Conservation (phyloP, 1,140 invertebrate genomes). For the Halesus radiatus region DNA sequence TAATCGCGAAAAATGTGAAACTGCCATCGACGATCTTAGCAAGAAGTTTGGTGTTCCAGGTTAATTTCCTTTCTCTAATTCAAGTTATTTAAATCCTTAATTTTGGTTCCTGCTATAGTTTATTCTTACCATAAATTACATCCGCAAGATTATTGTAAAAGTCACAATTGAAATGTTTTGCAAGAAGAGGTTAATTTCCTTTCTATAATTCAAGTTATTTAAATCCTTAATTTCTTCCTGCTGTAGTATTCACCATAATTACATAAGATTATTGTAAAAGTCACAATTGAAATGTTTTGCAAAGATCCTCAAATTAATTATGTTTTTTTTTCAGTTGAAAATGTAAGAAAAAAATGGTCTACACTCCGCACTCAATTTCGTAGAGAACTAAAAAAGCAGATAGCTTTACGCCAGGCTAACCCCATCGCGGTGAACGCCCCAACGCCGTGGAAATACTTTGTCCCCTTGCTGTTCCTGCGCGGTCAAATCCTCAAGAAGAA, state of each 20-base stretch:
- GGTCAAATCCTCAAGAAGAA: conserved; percentile 11
- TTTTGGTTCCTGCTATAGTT: not conserved
- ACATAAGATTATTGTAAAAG: not conserved
- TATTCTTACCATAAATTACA: not conserved
- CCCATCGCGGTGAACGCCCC: conserved; percentile 5
- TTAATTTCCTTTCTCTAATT: not conserved
- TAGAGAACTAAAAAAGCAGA: conserved; percentile 28
- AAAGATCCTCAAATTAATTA: not conserved
- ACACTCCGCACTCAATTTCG: conserved; percentile 34
- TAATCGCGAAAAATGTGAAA: conserved; percentile 12
- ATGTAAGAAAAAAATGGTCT: conserved; percentile 33
- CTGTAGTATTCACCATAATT: not conserved
- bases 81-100: not conserved
- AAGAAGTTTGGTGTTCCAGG: conserved; percentile 32
- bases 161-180: not conserved
- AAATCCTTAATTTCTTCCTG: not conserved
- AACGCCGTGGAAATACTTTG: conserved; percentile 36
- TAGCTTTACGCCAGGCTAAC: not conserved
- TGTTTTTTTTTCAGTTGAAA: conserved; percentile 23
- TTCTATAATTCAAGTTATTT: too few species aligned
- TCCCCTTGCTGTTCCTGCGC: conserved; percentile 21
- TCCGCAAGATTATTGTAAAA: not conserved
- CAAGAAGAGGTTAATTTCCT: too few species aligned
- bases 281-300: not conserved
- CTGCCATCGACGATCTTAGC: not conserved